phyloP scores from a whole-genome alignment of 2,888 invertebrate genomes.

The Ormyrus labotus region DNA sequence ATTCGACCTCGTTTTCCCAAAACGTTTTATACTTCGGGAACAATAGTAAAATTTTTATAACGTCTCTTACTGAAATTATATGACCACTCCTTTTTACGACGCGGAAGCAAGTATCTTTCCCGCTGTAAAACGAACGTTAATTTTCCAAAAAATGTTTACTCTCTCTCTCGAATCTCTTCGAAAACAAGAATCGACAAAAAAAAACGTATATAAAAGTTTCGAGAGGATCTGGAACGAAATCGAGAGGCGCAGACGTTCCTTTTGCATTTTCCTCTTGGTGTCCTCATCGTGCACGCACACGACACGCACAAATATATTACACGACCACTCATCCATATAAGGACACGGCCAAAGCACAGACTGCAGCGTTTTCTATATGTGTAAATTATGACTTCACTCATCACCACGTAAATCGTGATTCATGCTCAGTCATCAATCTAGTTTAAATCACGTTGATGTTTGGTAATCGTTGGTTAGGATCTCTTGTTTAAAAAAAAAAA shows the following conservation, averaged over 20 bases:
- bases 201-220: too few species aligned
- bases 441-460: neutral
- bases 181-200: too few species aligned
- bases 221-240: constrained; percentile 1
- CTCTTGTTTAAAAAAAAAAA: too few species aligned
- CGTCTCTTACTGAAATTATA: too few species aligned
- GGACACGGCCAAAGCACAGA: constrained; percentile 30
- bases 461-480: neutral
- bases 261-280: constrained; percentile 24
- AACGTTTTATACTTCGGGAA: too few species aligned
- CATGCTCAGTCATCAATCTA: neutral
- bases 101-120: too few species aligned
- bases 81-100: too few species aligned
- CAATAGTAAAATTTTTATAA: too few species aligned
- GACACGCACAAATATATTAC: constrained; percentile 4
- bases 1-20: neutral
- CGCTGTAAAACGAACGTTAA: too few species aligned
- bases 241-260: neutral
- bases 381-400: neutral
- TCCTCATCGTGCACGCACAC: constrained; percentile 35
- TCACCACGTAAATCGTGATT: neutral
- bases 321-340: neutral
- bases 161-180: too few species aligned
- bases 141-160: too few species aligned
- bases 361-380: constrained; percentile 17